These are phyloP conservation scores for Macropis europaea DNA, from an alignment of 2,888 invertebrate species.

Conservation along the genomic window DNA sequence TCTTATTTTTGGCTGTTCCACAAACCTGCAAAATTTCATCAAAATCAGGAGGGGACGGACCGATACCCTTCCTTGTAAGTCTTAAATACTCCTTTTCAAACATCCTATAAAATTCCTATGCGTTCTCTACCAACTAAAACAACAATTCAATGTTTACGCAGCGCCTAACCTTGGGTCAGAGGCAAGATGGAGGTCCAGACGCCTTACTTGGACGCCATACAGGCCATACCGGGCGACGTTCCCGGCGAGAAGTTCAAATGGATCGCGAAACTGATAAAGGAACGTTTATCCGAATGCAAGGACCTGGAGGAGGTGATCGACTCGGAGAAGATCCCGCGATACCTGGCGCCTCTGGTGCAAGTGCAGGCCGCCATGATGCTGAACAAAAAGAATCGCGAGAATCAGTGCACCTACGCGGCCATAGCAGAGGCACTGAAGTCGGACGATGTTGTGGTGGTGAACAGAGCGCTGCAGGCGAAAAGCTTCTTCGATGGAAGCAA, in stretches of 20 bases:
- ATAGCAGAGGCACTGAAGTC: conserved; percentile 71
- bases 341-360: conserved; percentile 60
- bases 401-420: conserved; percentile 31
- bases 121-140: too few species aligned
- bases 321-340: conserved; percentile 49
- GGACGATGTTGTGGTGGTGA: conserved; percentile 65
- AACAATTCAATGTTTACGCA: background rate
- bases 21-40: too few species aligned
- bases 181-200: conserved; percentile 36
- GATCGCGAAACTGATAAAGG: conserved; percentile 57
- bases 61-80: too few species aligned
- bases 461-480: conserved; percentile 65
- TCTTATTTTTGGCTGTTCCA: too few species aligned
- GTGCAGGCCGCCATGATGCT: conserved; percentile 65
- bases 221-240: conserved; percentile 66
- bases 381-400: conserved; percentile 9
- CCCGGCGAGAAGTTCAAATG: conserved; percentile 65
- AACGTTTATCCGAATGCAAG: background rate
- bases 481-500: conserved; percentile 71
- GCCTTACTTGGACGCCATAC: conserved; percentile 69
- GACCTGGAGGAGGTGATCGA: conserved; percentile 5
- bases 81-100: too few species aligned
- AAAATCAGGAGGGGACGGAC: too few species aligned
- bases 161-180: background rate
- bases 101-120: too few species aligned